These are phyloP conservation scores for Passerina amoena DNA, from an alignment of 2,113 vertebrate species.

Conservation along the genomic window DNA sequence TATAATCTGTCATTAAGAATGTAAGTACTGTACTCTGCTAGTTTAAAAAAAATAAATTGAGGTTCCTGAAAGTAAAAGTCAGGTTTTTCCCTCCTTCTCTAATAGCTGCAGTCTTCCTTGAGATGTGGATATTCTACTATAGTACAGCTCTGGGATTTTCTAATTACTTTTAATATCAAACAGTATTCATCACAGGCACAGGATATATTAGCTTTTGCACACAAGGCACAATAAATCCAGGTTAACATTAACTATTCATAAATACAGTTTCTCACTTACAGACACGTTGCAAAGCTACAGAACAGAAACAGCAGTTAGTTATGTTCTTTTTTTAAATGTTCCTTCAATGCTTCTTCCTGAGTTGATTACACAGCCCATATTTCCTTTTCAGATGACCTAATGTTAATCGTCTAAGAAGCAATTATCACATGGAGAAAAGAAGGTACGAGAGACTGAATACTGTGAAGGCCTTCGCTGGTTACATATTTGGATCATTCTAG, in stretches of 20 bases:
- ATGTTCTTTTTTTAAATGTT: background rate
- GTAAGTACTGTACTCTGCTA: background rate
- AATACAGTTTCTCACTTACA: background rate
- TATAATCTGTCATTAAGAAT: background rate
- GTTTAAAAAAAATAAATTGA: background rate
- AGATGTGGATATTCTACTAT: background rate
- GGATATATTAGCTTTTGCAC: background rate
- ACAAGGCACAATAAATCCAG: slow-evolving; percentile 40
- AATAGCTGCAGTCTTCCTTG: background rate
- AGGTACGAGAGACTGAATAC: background rate
- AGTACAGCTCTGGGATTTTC: background rate
- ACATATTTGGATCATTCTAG: background rate
- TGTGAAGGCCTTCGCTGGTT: background rate
- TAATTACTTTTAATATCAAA: background rate
- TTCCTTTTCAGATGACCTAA: background rate
- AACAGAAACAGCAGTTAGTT: background rate
- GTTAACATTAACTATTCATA: background rate
- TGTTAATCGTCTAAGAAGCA: background rate
- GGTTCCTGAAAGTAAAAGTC: background rate
- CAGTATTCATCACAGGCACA: background rate
- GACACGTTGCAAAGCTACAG: background rate
- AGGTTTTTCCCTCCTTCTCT: background rate
- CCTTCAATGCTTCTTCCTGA: background rate
- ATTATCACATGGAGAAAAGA: background rate
- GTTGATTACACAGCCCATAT: background rate